Conservation (phyloP, 2,888 invertebrate species). For the Ophonus ardosiacus region DNA sequence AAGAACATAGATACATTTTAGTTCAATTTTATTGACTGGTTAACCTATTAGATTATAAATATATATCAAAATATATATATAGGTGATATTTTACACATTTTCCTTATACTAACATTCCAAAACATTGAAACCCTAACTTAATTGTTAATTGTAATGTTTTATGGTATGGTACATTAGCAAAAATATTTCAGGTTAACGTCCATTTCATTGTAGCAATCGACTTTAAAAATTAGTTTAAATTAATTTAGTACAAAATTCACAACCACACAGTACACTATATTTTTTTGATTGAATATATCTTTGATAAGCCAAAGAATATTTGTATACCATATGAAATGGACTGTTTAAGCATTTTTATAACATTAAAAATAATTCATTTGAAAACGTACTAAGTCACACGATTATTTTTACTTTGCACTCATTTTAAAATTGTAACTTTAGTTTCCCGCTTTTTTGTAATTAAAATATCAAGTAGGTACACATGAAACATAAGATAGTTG, state of each 20-base stretch:
- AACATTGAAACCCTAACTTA: neutral
- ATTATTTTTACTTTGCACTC: too few species aligned
- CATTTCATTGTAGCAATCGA: neutral
- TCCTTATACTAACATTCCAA: slow-evolving; percentile 11
- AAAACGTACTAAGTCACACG: too few species aligned
- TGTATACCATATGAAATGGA: neutral
- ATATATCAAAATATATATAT: slow-evolving; percentile 40
- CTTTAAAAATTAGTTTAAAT: too few species aligned
- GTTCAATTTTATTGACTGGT: slow-evolving; percentile 31
- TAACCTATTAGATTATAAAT: slow-evolving; percentile 29
- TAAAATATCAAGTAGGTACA: too few species aligned
- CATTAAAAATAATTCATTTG: too few species aligned
- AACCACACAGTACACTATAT: neutral
- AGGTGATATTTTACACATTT: slow-evolving; percentile 33
- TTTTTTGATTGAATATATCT: neutral
- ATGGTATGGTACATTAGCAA: slow-evolving; percentile 17
- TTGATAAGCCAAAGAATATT: neutral
- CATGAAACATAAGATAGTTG: too few species aligned
- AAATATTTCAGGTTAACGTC: slow-evolving; percentile 5
- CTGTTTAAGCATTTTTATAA: too few species aligned
- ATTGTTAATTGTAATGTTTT: neutral
- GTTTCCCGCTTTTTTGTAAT: too few species aligned
- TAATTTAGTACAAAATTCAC: neutral
- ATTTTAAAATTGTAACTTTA: too few species aligned
- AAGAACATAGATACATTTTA: neutral